phyloP scores from a whole-genome alignment of 2,888 invertebrate species.

The Cremastinae sp. region DNA sequence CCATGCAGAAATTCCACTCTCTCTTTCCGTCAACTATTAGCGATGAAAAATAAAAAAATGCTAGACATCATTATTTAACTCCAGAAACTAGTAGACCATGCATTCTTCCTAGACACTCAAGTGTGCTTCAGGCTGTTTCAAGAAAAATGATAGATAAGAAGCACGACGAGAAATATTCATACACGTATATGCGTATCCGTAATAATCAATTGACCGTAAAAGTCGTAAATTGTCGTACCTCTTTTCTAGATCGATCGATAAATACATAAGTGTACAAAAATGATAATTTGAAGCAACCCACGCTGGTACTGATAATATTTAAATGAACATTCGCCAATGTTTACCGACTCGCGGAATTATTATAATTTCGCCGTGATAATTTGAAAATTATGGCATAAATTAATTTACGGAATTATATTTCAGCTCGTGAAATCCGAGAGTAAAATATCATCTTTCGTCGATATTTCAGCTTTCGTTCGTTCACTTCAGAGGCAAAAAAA shows the following conservation, averaged over 20 bases:
- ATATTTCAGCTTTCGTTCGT: too few relatives aligned
- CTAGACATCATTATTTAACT: too few relatives aligned
- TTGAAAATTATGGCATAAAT: not conserved
- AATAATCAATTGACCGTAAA: conserved; percentile 35
- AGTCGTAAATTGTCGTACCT: conserved; percentile 6
- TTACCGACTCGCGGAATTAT: not conserved
- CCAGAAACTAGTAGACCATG: not conserved
- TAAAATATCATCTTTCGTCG: not conserved
- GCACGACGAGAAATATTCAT: too few relatives aligned
- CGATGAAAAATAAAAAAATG: too few relatives aligned
- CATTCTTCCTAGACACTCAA: conserved; percentile 1
- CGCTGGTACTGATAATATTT: not conserved
- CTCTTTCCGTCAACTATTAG: too few relatives aligned
- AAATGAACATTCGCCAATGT: conserved; percentile 16
- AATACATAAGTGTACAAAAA: conserved; percentile 2
- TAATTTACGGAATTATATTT: too few relatives aligned
- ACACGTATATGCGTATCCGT: conserved; percentile 12
- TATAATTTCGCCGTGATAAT: conserved; percentile 13
- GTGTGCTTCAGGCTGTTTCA: conserved; percentile 41
- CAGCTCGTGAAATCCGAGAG: too few relatives aligned
- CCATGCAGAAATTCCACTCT: too few relatives aligned
- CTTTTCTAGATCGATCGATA: conserved; percentile 5
- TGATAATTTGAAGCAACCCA: conserved; percentile 22
- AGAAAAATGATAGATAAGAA: conserved; percentile 41
- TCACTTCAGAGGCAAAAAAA: too few relatives aligned